Evolutionary conservation across 2,797 vertebrate genomes (phyloP), one percentile per base, ranked within the genome.

Genomic region (Pangasius sanitwongsei): DNA sequence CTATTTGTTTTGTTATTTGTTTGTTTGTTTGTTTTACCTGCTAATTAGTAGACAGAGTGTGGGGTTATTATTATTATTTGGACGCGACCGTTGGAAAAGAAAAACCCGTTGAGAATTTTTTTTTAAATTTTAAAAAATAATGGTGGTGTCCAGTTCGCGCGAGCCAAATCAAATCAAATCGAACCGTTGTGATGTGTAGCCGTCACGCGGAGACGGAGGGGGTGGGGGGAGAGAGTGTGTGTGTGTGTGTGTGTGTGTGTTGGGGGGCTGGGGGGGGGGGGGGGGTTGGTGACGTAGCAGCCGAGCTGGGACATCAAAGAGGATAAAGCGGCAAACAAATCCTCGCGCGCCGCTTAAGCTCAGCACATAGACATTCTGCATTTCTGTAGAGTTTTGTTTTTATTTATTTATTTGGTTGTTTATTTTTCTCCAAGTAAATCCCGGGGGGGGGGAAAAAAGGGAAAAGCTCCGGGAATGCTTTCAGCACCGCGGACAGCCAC

Each of bases 401-500:
- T 1, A 1, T 44, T 44, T 18, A 61, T n/a, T 77, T 63, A 77
- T 75, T 87, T 23, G 50, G 20, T 44, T 61, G 5, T 25, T 48
- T 57, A 34, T 75, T 65, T 34, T 2, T 75, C 13, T 31, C 11
- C 41, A 25, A 69, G 65, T 44, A 50, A 86, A 50, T 44, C 86
- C 16, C 34, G 48, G 78, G 6, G 8, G 4, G 37, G 3, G 15
- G 0, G 1, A 34, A 25, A 1, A 25, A 44, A 23, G 55, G 61
- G 18, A 67, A 20, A n/a, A 63, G 70, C 83, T 57, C 63, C 69
- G 69, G 91, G 67, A 67, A 91, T 90, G 89, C 87, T 84, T 94
- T 96, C 96, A 96, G 96, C 93, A 96, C 96, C 96, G 93, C 92
- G 96, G 96, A 96, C 95, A 96, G 96, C 91, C 88, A 85, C 93